Evolutionary conservation across 2,888 invertebrate genomes (phyloP).

Genomic region (Idaea dimidiata): DNA sequence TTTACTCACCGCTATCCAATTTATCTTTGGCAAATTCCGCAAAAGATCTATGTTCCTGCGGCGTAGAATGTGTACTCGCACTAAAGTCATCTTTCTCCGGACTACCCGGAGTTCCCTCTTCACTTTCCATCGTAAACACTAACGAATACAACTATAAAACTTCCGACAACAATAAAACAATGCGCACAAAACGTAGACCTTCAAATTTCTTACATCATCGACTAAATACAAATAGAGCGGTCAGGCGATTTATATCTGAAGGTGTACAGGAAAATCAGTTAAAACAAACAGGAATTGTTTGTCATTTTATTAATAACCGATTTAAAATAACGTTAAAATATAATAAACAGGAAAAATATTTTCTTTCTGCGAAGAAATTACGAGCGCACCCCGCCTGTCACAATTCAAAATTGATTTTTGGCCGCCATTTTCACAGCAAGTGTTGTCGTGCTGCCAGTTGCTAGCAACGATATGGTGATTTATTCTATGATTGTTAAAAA

Average conservation of each 20-base stretch:
- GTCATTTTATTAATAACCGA: not conserved
- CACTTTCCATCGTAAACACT: constrained; percentile 58
- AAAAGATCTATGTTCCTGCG: constrained; percentile 72
- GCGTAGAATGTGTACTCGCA: constrained; percentile 70
- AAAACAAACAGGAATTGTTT: not conserved
- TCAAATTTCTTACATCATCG: constrained; percentile 77
- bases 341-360: constrained; percentile 42
- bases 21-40: constrained; percentile 77
- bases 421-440: constrained; percentile 58
- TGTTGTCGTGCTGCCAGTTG: too few relatives aligned
- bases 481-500: not conserved
- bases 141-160: constrained; percentile 34
- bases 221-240: constrained; percentile 47
- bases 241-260: not conserved
- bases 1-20: constrained; percentile 66
- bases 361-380: constrained; percentile 34
- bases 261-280: not conserved
- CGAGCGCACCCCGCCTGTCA: constrained; percentile 43
- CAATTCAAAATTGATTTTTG: constrained; percentile 77
- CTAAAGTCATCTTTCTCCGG: constrained; percentile 66
- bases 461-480: not conserved
- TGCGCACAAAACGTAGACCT: constrained; percentile 52
- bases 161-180: constrained; percentile 43
- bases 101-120: constrained; percentile 53
- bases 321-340: constrained; percentile 13